Percentiles rank a stretch among this genome's conserved stretches.
Evolutionary conservation across 2,797 vertebrate species (phyloP).

Genomic region (Galago senegalensis): DNA sequence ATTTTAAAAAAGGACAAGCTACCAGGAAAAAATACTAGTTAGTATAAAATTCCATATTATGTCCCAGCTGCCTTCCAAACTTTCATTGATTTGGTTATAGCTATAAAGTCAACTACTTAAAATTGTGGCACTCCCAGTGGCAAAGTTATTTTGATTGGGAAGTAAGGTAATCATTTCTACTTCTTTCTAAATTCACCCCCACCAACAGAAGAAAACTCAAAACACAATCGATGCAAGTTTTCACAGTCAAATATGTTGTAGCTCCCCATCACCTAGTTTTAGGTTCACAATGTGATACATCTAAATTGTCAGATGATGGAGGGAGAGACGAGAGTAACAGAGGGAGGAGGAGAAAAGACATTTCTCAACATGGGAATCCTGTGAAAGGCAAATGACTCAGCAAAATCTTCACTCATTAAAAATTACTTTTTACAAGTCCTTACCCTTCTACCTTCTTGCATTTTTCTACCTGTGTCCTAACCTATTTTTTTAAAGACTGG

Average conservation of each 20-base stretch:
- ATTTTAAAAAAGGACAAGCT: neutral
- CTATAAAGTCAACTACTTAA: neutral
- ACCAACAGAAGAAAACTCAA: neutral
- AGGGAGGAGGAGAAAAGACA: neutral
- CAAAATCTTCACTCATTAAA: neutral
- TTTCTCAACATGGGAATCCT: neutral
- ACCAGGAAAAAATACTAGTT: neutral
- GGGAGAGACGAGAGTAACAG: neutral
- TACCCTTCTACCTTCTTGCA: neutral
- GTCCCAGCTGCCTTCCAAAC: neutral
- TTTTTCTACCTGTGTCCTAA: neutral
- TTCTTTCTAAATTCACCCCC: neutral
- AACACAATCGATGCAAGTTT: neutral
- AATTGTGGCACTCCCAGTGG: neutral
- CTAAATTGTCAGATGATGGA: neutral
- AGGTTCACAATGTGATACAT: neutral
- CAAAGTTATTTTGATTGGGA: neutral
- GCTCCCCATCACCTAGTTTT: neutral
- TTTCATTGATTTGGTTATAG: neutral
- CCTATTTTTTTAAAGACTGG: neutral
- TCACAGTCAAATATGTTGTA: conserved; percentile 3
- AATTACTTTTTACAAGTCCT: neutral
- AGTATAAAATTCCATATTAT: conserved; percentile 40
- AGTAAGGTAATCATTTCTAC: neutral
- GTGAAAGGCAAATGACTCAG: neutral